Evolutionary conservation across 2,888 invertebrate species (phyloP), one percentile per base, ranked within the genome.

Genomic region (Brachylomia viminalis): DNA sequence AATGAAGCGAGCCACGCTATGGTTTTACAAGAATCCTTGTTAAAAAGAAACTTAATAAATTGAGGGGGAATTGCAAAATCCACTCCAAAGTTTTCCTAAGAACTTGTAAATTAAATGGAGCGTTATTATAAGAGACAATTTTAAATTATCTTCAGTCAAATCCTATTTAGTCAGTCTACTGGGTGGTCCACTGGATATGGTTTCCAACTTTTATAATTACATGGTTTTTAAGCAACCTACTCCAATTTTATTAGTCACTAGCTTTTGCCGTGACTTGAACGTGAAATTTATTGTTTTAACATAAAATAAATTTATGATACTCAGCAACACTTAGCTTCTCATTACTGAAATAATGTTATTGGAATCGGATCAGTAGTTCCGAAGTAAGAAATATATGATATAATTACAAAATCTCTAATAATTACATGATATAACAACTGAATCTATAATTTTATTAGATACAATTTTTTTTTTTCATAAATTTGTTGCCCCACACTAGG

Each of bases 11-110:
- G 17, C 30, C 11, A 4, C 30, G 64, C 45, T 62, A 45, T 62
- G 70, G 69, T 62, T 62, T 45, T 17, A 13, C 64, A 47, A 70
- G 70, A 64, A 64, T 7, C 33, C 30, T n/a, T 64, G 30, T n/a
- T 70, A 17, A 47, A n/a, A 47, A 64, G 45, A 62, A 64, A 47
- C 7, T n/a, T 64, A 33, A 45, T 17, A n/a, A 62, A 70, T 33
- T 64, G 45, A 47, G 1, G 33, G 17, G 30, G n/a, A 70, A 70
- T 45, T 47, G 6, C 64, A 64, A 70, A 70, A 64, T 45, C 17
- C n/a, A n/a, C 45, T 8, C 17, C 33, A 2, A 70, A 70, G 30
- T 70, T 70, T 47, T 64, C 30, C 30, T 23, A 62, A n/a, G 64
- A 70, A 70, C 64, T 64, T 70, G 17, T 13, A 47, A 23, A 64